These are phyloP conservation scores for Lucifuga dentata DNA, from an alignment of 2,113 vertebrate species.

Conservation along the genomic window DNA sequence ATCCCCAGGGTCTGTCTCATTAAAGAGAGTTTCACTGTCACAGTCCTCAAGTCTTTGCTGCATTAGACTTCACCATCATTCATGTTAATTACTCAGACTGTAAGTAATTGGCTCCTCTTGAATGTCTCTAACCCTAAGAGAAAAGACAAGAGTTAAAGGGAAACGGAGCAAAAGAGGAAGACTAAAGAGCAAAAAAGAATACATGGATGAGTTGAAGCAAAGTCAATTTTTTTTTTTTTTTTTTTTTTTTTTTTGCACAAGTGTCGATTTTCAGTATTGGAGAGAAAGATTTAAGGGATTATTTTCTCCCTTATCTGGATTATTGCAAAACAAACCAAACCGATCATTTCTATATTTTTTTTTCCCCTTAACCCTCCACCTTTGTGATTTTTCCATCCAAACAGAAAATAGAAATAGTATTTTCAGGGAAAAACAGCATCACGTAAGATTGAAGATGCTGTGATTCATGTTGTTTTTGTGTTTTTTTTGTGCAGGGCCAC, in stretches of 20 bases:
- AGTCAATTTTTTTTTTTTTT: slow-evolving; percentile 12
- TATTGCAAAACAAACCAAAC: background rate
- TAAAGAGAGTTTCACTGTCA: slow-evolving; percentile 63
- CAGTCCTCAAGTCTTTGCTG: slow-evolving; percentile 43
- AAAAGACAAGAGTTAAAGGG: slow-evolving; percentile 1
- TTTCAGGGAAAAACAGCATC: too few relatives aligned
- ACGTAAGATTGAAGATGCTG: too few relatives aligned
- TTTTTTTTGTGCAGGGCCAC: too few relatives aligned
- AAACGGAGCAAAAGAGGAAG: background rate
- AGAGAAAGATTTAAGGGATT: background rate
- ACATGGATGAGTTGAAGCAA: too few relatives aligned
- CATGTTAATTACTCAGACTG: slow-evolving; percentile 67
- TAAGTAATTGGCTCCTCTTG: slow-evolving; percentile 63
- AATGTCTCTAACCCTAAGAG: slow-evolving; percentile 26
- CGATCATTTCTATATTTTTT: slow-evolving; percentile 21
- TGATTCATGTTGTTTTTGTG: too few relatives aligned
- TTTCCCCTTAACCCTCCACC: background rate
- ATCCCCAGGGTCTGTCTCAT: slow-evolving; percentile 59
- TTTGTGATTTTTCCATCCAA: slow-evolving; percentile 24
- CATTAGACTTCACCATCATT: slow-evolving; percentile 51
- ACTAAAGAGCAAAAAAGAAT: background rate
- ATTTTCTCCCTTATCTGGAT: background rate
- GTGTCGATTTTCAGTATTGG: slow-evolving; percentile 10
- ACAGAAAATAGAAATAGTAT: too few relatives aligned
- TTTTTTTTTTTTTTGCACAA: too few relatives aligned